Percentiles rank a stretch among this genome's conserved stretches.
Evolutionary conservation across 2,888 invertebrate species (phyloP).

Genomic region (Ornithoptera priamus): DNA sequence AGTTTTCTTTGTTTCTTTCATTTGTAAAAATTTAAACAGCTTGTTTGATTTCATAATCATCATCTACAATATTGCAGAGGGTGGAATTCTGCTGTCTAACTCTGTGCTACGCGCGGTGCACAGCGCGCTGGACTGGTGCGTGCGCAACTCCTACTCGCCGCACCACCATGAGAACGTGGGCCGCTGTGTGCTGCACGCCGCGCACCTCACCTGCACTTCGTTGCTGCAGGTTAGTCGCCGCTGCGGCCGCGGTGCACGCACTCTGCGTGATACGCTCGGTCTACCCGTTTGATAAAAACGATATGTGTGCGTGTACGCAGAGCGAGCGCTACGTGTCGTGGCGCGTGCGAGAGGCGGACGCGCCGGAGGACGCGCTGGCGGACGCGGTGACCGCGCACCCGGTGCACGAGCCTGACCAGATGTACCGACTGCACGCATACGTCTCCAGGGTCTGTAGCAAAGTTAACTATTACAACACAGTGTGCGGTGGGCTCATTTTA

Average conservation of each 20-base stretch:
- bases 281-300: too few relatives aligned
- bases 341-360: constrained; percentile 29
- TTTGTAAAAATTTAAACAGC: too few relatives aligned
- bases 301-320: constrained; percentile 38
- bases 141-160: constrained; percentile 90
- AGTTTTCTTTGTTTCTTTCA: too few relatives aligned
- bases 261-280: too few relatives aligned
- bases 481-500: too few relatives aligned
- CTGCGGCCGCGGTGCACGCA: too few relatives aligned
- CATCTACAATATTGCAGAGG: constrained; percentile 75
- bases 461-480: too few relatives aligned
- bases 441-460: constrained; percentile 80
- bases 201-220: constrained; percentile 81
- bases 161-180: constrained; percentile 93
- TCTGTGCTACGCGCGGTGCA: constrained; percentile 90
- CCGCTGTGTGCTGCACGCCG: constrained; percentile 88
- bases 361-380: constrained; percentile 55
- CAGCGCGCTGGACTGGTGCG: constrained; percentile 92
- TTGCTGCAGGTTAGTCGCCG: constrained; percentile 68
- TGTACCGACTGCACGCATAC: constrained; percentile 86
- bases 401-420: constrained; percentile 79
- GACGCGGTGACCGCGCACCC: constrained; percentile 84
- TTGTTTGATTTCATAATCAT: too few relatives aligned
- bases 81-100: constrained; percentile 93
- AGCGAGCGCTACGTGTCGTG: constrained; percentile 47